Base-by-base conservation (phyloP, 2,113 vertebrate species). In the Dipodomys spectabilis region DNA sequence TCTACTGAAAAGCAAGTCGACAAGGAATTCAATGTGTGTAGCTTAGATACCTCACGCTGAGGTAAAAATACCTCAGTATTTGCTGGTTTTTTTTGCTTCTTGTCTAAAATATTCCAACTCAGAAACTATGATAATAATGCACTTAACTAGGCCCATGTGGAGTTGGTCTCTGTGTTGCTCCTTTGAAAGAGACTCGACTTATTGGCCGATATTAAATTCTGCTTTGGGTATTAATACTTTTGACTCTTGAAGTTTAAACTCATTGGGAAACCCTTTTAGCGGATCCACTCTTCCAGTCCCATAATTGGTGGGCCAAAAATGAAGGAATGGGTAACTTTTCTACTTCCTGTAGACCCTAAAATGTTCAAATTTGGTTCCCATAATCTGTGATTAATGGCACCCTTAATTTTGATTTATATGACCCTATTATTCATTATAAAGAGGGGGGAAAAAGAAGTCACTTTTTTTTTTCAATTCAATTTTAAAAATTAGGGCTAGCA, bases 401-500 rank as follows among this genome's bases (percentile, higher is more conserved):
- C 23, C 94, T 94, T 94, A 94, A 97, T 96, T 96, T 96, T 97
- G 96, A 97, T 97, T 95, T 94, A 97, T 96, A 92, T 88, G 91
- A 97, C 79, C 77, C 57, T 90, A 94, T 95, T 97, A 95, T 71
- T 96, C 95, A 96, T 95, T 90, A 90, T 44, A 92, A 22, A 49
- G 65, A 81, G 82, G 79, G 60, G 69, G 86, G 82, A 80, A 95
- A 88, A 93, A 95, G 87, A 95, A 96, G 92, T 96, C 95, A 93
- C 91, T 81, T 94, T 96, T 96, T 73, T 73, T 93, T 92, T 88
- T 45, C 93, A 91, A 94, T 95, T 95, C 95, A 95, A 96, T 97
- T 97, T 96, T 88, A 84, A 97, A 97, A 97, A 97, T 96, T 96
- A 97, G 94, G 96, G 96, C 92, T 95, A 96, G 94, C 94, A 75